Percentiles rank a stretch among this genome's conserved stretches.
These are phyloP conservation scores for Neuroscelio doddi DNA, from an alignment of 2,888 invertebrate genomes.

Conservation along the genomic window DNA sequence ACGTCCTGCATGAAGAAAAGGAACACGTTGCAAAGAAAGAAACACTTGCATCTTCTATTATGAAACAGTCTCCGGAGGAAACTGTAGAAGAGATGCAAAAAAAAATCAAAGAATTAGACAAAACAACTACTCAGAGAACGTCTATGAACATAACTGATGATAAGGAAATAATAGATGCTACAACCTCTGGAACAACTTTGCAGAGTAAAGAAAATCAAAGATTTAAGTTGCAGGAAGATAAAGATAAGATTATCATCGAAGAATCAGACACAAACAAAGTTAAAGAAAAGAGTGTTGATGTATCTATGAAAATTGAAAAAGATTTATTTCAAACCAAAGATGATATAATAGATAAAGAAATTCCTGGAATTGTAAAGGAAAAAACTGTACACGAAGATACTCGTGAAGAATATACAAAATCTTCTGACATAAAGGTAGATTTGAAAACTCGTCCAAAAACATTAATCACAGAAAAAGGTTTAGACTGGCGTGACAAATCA, in stretches of 20 bases:
- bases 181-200: slow-evolving; percentile 51
- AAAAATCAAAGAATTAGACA: slow-evolving; percentile 54
- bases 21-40: slow-evolving; percentile 59
- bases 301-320: slow-evolving; percentile 57
- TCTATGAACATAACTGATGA: slow-evolving; percentile 57
- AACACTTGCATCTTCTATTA: slow-evolving; percentile 55
- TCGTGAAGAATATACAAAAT: slow-evolving; percentile 51
- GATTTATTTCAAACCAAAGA: slow-evolving; percentile 46
- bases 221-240: slow-evolving; percentile 54
- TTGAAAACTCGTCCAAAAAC: slow-evolving; percentile 40
- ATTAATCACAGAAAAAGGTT: slow-evolving; percentile 28
- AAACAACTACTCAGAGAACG: slow-evolving; percentile 53
- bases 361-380: slow-evolving; percentile 47
- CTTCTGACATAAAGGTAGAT: slow-evolving; percentile 46
- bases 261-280: slow-evolving; percentile 51
- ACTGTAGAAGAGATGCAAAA: slow-evolving; percentile 55
- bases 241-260: slow-evolving; percentile 53
- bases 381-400: slow-evolving; percentile 51
- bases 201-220: slow-evolving; percentile 53
- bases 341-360: slow-evolving; percentile 34
- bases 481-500: slow-evolving; percentile 40
- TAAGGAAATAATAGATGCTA: slow-evolving; percentile 59
- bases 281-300: slow-evolving; percentile 57
- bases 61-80: slow-evolving; percentile 58
- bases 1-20: slow-evolving; percentile 60